Evolutionary conservation across 2,888 invertebrate genomes (phyloP).

Genomic region (Taphrorychus bicolor): DNA sequence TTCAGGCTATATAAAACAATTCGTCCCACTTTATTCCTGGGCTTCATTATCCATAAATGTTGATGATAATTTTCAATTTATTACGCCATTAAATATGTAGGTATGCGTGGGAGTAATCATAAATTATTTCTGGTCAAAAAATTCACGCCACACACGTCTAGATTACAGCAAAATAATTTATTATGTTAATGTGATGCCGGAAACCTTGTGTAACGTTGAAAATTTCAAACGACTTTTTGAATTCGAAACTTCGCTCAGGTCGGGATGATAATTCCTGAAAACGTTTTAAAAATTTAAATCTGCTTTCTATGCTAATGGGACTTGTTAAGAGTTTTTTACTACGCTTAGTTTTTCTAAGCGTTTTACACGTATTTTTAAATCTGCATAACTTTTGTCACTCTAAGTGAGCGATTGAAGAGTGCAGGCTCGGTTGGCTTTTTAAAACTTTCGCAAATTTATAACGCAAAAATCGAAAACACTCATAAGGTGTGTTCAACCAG

Average conservation of each 20-base stretch:
- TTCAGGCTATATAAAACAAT: too few species aligned
- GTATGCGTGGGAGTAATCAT: neutral
- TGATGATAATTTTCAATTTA: constrained; percentile 3
- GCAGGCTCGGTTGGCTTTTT: too few species aligned
- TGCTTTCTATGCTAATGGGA: neutral
- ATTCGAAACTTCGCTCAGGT: neutral
- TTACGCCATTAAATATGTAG: neutral
- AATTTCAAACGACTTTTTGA: neutral
- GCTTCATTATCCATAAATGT: too few species aligned
- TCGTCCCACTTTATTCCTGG: too few species aligned
- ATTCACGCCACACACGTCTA: neutral
- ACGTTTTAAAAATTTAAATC: neutral
- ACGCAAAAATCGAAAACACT: too few species aligned
- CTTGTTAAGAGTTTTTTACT: neutral
- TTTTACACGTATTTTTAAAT: too few species aligned
- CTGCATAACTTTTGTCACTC: too few species aligned
- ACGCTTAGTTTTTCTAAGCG: too few species aligned
- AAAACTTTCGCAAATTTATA: too few species aligned
- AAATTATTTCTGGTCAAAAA: neutral
- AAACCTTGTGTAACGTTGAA: neutral
- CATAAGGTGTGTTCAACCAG: too few species aligned
- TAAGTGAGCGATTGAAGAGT: too few species aligned
- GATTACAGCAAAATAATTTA: constrained; percentile 1
- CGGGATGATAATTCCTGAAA: neutral
- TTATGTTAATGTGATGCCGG: neutral